Evolutionary conservation across 2,888 invertebrate genomes (phyloP).

Genomic region (Hydriomena furcata): DNA sequence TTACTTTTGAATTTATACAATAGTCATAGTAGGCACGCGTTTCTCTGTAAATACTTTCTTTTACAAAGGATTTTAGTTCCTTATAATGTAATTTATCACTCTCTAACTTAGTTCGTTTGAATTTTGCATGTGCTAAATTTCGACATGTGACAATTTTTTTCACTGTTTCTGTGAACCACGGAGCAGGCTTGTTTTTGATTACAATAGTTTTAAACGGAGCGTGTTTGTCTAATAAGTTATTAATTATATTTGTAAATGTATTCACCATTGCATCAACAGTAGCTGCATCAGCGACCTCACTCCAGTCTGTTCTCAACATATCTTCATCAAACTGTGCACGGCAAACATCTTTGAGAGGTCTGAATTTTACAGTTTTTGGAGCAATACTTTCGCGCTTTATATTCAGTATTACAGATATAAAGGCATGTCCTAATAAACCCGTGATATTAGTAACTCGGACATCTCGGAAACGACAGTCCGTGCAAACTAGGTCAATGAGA

Average conservation of each 20-base stretch:
- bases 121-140: not conserved
- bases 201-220: not conserved
- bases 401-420: not conserved
- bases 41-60: not conserved
- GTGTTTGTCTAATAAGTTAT: not conserved
- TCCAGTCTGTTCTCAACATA: not conserved
- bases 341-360: not conserved
- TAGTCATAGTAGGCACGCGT: not conserved
- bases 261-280: not conserved
- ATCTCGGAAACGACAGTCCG: not conserved
- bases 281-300: not conserved
- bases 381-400: not conserved
- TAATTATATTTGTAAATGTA: not conserved
- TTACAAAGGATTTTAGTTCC: not conserved
- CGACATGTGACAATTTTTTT: not conserved
- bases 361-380: not conserved
- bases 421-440: not conserved
- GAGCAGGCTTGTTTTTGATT: not conserved
- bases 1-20: not conserved
- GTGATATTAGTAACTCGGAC: not conserved
- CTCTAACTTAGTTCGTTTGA: not conserved
- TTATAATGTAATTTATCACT: not conserved
- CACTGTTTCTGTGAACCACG: not conserved
- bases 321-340: not conserved
- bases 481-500: conserved; percentile 1